These are phyloP conservation scores for Dicycla oo DNA, from an alignment of 2,888 invertebrate genomes.

Conservation along the genomic window DNA sequence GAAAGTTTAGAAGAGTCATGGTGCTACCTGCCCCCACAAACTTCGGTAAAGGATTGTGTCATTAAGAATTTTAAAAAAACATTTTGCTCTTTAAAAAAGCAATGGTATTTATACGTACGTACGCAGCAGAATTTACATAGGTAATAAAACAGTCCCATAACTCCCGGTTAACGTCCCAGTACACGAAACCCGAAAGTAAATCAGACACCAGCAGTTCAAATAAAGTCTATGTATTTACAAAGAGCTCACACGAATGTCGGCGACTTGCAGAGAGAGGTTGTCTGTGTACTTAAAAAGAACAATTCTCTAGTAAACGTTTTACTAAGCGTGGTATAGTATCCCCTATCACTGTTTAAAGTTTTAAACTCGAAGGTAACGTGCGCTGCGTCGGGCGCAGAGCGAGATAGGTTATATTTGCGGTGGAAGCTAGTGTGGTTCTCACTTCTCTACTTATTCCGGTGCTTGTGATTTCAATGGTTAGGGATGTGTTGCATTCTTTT, in stretches of 20 bases:
- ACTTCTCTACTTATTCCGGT: slow-evolving; percentile 28
- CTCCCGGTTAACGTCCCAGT: slow-evolving; percentile 65
- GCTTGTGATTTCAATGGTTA: slow-evolving; percentile 59
- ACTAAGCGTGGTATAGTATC: slow-evolving; percentile 68
- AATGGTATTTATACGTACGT: slow-evolving; percentile 50
- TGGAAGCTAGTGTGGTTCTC: slow-evolving; percentile 30
- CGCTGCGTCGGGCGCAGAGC: not conserved
- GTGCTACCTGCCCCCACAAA: slow-evolving; percentile 12
- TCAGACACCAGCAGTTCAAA: slow-evolving; percentile 75
- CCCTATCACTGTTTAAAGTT: slow-evolving; percentile 64
- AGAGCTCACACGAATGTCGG: slow-evolving; percentile 77
- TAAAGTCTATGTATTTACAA: slow-evolving; percentile 78
- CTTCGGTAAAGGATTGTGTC: slow-evolving; percentile 11
- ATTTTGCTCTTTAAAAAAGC: slow-evolving; percentile 46
- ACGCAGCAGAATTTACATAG: slow-evolving; percentile 65
- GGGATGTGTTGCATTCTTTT: slow-evolving; percentile 65
- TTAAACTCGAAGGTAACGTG: slow-evolving; percentile 56
- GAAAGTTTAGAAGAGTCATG: slow-evolving; percentile 10
- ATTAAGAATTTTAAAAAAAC: slow-evolving; percentile 35
- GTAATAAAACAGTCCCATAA: slow-evolving; percentile 69
- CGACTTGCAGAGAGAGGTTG: slow-evolving; percentile 74
- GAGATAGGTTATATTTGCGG: slow-evolving; percentile 24
- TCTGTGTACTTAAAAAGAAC: slow-evolving; percentile 80
- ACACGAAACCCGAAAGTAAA: slow-evolving; percentile 74
- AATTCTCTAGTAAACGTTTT: slow-evolving; percentile 79